These are phyloP conservation scores for Ceyx melanurus DNA, from an alignment of 2,113 vertebrate species.

Conservation along the genomic window DNA sequence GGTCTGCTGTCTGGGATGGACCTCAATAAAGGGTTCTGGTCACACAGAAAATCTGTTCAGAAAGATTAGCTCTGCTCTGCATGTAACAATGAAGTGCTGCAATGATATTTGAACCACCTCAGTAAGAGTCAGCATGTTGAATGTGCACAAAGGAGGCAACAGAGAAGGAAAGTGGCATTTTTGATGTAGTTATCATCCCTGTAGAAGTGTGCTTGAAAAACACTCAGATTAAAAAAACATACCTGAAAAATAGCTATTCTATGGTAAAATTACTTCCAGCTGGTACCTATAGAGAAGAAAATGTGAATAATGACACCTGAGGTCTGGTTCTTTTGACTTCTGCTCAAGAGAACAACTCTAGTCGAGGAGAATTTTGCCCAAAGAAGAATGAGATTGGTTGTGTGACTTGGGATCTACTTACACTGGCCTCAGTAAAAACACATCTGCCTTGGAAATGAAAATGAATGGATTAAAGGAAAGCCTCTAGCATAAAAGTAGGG, in stretches of 20 bases:
- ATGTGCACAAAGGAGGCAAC: not conserved
- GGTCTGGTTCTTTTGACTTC: not conserved
- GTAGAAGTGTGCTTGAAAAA: not conserved
- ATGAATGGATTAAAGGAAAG: not conserved
- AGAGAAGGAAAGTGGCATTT: not conserved
- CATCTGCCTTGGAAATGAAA: not conserved
- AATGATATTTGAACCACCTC: not conserved
- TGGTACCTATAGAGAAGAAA: not conserved
- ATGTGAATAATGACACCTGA: not conserved
- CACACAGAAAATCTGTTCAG: not conserved
- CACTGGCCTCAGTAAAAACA: not conserved
- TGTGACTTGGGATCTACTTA: not conserved
- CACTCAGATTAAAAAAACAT: not conserved
- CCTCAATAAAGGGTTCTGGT: not conserved
- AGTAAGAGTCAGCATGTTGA: not conserved
- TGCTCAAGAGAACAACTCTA: not conserved
- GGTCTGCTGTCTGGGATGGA: not conserved
- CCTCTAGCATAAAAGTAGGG: not conserved
- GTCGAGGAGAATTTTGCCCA: not conserved
- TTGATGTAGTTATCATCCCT: not conserved
- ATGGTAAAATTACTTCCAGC: not conserved
- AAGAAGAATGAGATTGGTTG: not conserved
- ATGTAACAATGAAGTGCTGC: not conserved
- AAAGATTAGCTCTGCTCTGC: not conserved
- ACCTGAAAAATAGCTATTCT: not conserved